Evolutionary conservation across 2,888 invertebrate species (phyloP), one percentile per base, ranked within the genome.

Genomic region (Heteromurus nitidus): DNA sequence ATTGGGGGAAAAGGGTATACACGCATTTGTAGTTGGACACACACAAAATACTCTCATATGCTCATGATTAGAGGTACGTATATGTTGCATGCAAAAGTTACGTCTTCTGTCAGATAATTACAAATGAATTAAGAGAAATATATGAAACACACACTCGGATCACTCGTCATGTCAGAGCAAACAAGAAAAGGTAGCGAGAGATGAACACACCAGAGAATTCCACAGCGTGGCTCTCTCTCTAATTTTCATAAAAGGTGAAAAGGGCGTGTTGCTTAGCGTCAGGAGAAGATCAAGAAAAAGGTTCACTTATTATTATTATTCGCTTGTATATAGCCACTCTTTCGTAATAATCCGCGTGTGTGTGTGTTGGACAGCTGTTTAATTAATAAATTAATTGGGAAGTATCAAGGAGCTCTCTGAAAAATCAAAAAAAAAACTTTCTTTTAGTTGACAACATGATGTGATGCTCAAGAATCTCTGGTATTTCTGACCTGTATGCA

Each of bases 301-400:
- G 65, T 26, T 26, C 11, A 18, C 58, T 58, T 58, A 26, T 58
- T 26, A 53, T 31, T 36, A 20, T 62, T 3, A 18, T 22, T 36
- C 13, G 36, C 36, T 22, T 58, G 24, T 5, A 30, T 16, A 22
- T 20, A 11, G 3, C 20, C 28, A 7, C 28, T 44, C 18, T 28
- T 64, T 70, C 79, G 55, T 79, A 58, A 58, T 80, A 70, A 65
- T 80, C 72, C 60, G 64, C 74, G 80, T 80, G 80, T 80, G 72
- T 77, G 26, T 20, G 50, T 62, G 50, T 50, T 64, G 74, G 74
- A 80, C 80, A 80, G 74, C 68, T 67, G 68, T 24, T 80, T 80
- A 80, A 80, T 80, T 80, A 74, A 80, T 80, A 74, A 74, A 80
- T 80, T 80, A 80, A 74, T 80, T 74, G 80, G 80, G 80, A 80